Conservation (phyloP, 2,888 invertebrate species). For the Athrips mouffetella region DNA sequence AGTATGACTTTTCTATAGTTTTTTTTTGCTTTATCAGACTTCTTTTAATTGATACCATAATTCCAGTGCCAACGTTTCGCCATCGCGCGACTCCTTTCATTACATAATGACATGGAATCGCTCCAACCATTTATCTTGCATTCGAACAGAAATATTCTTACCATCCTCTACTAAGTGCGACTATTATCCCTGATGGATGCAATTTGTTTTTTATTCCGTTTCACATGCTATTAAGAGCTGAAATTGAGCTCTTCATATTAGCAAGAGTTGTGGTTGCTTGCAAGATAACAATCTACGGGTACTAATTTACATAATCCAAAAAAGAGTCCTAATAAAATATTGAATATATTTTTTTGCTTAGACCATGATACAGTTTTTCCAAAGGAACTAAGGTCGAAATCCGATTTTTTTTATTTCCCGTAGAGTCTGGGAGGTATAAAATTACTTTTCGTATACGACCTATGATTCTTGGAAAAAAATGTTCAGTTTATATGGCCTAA, state of each 20-base stretch:
- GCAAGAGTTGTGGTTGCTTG: neutral
- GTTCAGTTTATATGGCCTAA: too few species aligned
- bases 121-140: conserved; percentile 38
- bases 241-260: conserved; percentile 5
- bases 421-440: too few species aligned
- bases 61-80: conserved; percentile 14
- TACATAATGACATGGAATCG: conserved; percentile 39
- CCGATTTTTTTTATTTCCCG: too few species aligned
- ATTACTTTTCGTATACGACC: too few species aligned
- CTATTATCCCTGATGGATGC: conserved; percentile 42
- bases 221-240: conserved; percentile 30
- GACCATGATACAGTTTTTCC: too few species aligned
- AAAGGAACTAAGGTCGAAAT: too few species aligned
- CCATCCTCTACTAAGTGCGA: conserved; percentile 35
- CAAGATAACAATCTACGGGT: too few species aligned
- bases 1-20: too few species aligned
- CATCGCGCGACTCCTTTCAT: conserved; percentile 39
- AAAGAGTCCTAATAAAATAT: too few species aligned
- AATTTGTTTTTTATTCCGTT: conserved; percentile 47
- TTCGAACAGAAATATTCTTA: conserved; percentile 34
- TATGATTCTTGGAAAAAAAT: too few species aligned
- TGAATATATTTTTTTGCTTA: too few species aligned
- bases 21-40: conserved; percentile 16
- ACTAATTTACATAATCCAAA: too few species aligned
- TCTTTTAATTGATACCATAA: neutral